These are phyloP conservation scores for Saccostrea cuccullata DNA, from an alignment of 1,140 invertebrate genomes.

Conservation along the genomic window DNA sequence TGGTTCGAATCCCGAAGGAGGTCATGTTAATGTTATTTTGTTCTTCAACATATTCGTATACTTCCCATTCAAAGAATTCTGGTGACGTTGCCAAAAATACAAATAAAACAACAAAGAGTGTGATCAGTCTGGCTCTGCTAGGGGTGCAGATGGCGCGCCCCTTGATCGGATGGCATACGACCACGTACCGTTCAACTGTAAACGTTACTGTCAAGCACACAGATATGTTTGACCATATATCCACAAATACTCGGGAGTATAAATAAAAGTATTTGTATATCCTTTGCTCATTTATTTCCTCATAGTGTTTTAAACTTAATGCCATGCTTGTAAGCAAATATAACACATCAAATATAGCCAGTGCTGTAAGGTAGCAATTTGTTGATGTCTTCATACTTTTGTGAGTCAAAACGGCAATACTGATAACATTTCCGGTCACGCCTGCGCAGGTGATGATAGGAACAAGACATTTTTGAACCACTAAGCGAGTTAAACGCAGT, in stretches of 20 bases:
- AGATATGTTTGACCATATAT: conserved; percentile 84
- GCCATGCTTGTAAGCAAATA: conserved; percentile 86
- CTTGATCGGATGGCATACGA: conserved; percentile 87
- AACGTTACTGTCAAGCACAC: conserved; percentile 88
- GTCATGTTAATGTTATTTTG: conserved; percentile 27
- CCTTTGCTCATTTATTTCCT: conserved; percentile 79
- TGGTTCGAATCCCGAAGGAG: background rate
- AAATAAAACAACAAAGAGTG: conserved; percentile 51
- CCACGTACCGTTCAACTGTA: conserved; percentile 88
- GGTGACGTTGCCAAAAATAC: conserved; percentile 61
- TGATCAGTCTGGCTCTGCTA: conserved; percentile 63
- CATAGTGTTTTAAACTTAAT: conserved; percentile 85
- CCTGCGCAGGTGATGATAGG: conserved; percentile 67
- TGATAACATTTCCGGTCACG: conserved; percentile 68
- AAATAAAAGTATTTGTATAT: conserved; percentile 70
- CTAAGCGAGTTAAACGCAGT: conserved; percentile 45
- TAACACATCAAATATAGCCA: conserved; percentile 86
- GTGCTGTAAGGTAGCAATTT: conserved; percentile 86
- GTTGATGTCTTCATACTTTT: conserved; percentile 87
- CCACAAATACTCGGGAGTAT: conserved; percentile 82
- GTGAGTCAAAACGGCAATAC: conserved; percentile 83
- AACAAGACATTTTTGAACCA: conserved; percentile 63
- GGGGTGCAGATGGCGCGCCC: conserved; percentile 85
- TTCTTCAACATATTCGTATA: conserved; percentile 25
- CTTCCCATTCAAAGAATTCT: conserved; percentile 65